These are phyloP conservation scores for Pantala flavescens DNA, from an alignment of 1,140 invertebrate genomes.

Conservation along the genomic window DNA sequence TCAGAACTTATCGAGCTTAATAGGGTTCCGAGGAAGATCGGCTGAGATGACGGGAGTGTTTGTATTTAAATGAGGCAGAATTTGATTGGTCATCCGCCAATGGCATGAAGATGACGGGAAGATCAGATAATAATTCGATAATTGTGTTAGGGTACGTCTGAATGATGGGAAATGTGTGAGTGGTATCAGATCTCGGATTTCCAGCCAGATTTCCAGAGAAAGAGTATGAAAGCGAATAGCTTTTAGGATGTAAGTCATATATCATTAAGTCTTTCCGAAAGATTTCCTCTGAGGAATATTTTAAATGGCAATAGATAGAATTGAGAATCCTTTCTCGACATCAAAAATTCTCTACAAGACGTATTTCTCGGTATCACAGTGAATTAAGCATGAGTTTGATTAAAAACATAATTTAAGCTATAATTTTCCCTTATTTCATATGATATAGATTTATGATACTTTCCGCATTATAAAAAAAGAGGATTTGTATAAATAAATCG, in stretches of 20 bases:
- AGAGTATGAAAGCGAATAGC: background rate
- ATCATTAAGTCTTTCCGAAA: background rate
- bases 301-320: no score
- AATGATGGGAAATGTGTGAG: background rate
- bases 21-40: background rate
- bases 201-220: background rate
- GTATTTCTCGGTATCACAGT: no score
- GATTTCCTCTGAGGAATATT: background rate
- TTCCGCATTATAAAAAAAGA: no score
- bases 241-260: background rate
- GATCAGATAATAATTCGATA: background rate
- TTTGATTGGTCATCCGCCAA: constrained; percentile 1
- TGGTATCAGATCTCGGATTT: background rate
- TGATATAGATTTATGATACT: no score
- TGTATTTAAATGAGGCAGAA: constrained; percentile 7
- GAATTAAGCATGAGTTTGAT: no score
- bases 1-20: background rate
- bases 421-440: no score
- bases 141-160: background rate
- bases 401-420: no score
- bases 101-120: background rate
- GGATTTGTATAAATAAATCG: no score
- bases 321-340: no score
- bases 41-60: background rate
- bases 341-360: no score